Evolutionary conservation across 2,113 vertebrate species (phyloP).

Genomic region (Microcebus murinus): DNA sequence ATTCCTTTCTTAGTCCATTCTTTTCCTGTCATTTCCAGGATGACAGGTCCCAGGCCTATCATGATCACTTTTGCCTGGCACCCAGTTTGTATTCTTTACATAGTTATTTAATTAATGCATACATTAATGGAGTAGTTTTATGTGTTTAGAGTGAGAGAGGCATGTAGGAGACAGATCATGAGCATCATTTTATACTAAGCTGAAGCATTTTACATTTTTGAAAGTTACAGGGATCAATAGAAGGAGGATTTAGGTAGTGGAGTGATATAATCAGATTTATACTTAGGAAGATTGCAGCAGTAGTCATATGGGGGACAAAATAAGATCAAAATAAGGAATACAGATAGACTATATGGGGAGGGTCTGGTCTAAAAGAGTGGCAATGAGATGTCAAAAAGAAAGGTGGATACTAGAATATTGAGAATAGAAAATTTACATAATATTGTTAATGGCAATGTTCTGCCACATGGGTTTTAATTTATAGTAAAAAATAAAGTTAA

Average conservation of each 20-base stretch:
- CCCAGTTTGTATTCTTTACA: not conserved
- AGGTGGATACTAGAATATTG: not conserved
- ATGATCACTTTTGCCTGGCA: not conserved
- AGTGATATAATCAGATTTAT: not conserved
- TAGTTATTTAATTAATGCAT: not conserved
- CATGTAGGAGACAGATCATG: not conserved
- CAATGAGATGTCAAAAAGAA: not conserved
- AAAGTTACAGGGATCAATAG: not conserved
- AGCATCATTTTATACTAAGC: not conserved
- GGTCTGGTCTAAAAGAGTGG: not conserved
- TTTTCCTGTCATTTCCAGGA: not conserved
- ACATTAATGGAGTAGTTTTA: not conserved
- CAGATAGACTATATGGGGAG: not conserved
- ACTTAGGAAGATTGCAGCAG: not conserved
- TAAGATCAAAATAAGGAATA: not conserved
- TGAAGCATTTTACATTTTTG: constrained; percentile 35
- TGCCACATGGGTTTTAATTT: constrained; percentile 43
- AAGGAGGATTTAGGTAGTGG: not conserved
- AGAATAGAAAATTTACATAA: not conserved
- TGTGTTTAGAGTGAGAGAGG: not conserved
- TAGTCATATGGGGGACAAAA: not conserved
- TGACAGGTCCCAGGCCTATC: not conserved
- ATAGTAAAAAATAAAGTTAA: constrained; percentile 45
- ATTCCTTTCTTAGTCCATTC: not conserved
- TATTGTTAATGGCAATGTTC: constrained; percentile 23